A percentile compares a stretch with the other conserved stretches of the same genome.
Evolutionary conservation across 2,797 vertebrate genomes (phyloP).

Genomic region (Benthosema pterotum): DNA sequence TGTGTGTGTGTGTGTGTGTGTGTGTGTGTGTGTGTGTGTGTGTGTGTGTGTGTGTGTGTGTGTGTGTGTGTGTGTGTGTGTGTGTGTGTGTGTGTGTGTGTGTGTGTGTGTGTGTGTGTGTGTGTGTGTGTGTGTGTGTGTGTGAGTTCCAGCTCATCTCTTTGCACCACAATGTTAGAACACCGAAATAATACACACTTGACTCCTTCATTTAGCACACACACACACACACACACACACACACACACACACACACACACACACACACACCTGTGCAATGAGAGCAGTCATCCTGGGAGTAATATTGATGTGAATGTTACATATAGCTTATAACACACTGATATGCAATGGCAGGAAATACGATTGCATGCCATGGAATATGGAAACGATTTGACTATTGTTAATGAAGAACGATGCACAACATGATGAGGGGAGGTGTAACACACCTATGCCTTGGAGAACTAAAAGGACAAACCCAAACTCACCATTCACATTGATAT

Average conservation of each 20-base stretch:
- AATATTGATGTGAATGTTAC: neutral
- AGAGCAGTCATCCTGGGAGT: constrained; percentile 25
- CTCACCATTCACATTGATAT: no score
- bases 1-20: no score
- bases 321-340: no score
- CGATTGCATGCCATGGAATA: no score
- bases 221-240: constrained; percentile 15
- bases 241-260: constrained; percentile 5
- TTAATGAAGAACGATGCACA: no score
- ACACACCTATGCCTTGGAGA: no score
- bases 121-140: constrained; percentile 32
- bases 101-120: constrained; percentile 14
- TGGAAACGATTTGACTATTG: no score
- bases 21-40: no score
- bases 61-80: constrained; percentile 18
- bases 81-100: constrained; percentile 32
- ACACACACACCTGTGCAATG: constrained; percentile 7
- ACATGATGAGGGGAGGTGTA: no score
- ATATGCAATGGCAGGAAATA: no score
- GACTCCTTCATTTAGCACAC: constrained; percentile 8
- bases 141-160: constrained; percentile 25
- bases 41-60: no score
- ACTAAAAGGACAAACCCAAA: no score
- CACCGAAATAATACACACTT: constrained; percentile 35
- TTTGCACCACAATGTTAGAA: constrained; percentile 46